These are phyloP conservation scores for Meta bourneti DNA, from an alignment of 2,888 invertebrate genomes.

Conservation along the genomic window DNA sequence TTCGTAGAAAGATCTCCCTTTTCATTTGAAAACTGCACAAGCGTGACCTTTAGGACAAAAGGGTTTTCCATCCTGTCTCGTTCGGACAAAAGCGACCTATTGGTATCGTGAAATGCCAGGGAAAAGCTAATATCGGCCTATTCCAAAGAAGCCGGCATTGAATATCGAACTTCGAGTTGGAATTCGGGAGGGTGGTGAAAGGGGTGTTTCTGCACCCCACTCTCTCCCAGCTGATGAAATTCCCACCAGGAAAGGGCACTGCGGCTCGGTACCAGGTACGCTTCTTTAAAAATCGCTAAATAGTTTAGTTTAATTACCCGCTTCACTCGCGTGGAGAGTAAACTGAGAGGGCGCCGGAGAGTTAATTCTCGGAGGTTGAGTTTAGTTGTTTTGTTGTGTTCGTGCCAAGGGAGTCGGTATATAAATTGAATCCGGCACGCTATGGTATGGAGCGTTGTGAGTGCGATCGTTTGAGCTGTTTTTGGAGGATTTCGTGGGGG, in stretches of 20 bases:
- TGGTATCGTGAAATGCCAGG: constrained; percentile 18
- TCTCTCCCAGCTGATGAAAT: constrained; percentile 11
- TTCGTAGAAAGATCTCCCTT: too few relatives aligned
- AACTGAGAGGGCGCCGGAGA: too few relatives aligned
- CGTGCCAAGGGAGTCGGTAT: not conserved
- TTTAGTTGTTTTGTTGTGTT: not conserved
- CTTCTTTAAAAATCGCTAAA: not conserved
- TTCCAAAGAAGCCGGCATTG: not conserved
- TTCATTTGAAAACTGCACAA: too few relatives aligned
- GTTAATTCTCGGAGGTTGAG: too few relatives aligned
- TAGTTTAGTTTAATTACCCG: not conserved
- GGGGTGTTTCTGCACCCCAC: not conserved
- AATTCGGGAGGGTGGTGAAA: not conserved
- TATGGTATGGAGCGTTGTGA: not conserved
- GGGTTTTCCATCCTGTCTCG: not conserved
- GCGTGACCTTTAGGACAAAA: constrained; percentile 15
- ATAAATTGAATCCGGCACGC: constrained; percentile 33
- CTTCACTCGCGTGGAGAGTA: not conserved
- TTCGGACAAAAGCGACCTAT: constrained; percentile 10
- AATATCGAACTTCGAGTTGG: constrained; percentile 3
- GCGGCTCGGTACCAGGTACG: not conserved
- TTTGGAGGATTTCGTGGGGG: too few relatives aligned
- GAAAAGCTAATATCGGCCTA: constrained; percentile 7
- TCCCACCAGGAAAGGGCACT: not conserved
- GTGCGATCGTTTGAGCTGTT: too few relatives aligned